phyloP scores from a whole-genome alignment of 2,888 invertebrate genomes.

The Hydrotaea cyrtoneurina region DNA sequence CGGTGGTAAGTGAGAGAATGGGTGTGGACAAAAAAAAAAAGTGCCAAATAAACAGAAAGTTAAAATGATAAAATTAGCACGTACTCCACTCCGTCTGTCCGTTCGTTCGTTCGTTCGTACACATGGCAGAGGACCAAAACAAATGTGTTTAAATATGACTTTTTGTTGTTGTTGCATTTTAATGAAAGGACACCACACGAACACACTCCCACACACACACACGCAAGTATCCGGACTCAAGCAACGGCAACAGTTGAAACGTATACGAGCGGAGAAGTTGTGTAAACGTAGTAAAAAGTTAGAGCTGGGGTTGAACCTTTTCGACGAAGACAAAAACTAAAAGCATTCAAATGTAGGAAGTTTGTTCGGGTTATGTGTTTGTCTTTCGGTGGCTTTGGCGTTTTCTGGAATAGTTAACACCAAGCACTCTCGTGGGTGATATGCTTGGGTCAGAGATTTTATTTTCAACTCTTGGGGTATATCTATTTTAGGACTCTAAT shows the following conservation, averaged over 20 bases:
- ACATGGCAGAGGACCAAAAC: constrained; percentile 24
- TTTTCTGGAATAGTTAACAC: not conserved
- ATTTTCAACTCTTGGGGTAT: too few relatives aligned
- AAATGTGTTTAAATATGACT: constrained; percentile 34
- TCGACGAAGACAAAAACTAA: not conserved
- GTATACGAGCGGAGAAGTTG: not conserved
- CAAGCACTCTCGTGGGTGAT: too few relatives aligned
- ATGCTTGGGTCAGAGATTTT: too few relatives aligned
- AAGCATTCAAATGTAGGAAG: not conserved
- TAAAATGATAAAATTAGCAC: constrained; percentile 66
- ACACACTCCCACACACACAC: not conserved
- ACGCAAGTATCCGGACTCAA: not conserved
- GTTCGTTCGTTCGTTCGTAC: not conserved
- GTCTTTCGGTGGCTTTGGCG: not conserved
- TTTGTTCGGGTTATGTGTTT: constrained; percentile 8
- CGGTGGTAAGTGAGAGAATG: not conserved
- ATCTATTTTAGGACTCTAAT: too few relatives aligned
- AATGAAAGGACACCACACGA: not conserved
- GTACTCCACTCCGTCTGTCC: constrained; percentile 34
- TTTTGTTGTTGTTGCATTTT: not conserved
- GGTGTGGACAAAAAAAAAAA: constrained; percentile 22
- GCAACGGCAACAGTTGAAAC: constrained; percentile 27
- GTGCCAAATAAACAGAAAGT: constrained; percentile 61
- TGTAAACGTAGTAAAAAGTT: not conserved
- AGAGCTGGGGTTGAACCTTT: not conserved